These are phyloP conservation scores for Trissonchulus sp. DNA, from an alignment of 2,888 invertebrate genomes.

Conservation along the genomic window DNA sequence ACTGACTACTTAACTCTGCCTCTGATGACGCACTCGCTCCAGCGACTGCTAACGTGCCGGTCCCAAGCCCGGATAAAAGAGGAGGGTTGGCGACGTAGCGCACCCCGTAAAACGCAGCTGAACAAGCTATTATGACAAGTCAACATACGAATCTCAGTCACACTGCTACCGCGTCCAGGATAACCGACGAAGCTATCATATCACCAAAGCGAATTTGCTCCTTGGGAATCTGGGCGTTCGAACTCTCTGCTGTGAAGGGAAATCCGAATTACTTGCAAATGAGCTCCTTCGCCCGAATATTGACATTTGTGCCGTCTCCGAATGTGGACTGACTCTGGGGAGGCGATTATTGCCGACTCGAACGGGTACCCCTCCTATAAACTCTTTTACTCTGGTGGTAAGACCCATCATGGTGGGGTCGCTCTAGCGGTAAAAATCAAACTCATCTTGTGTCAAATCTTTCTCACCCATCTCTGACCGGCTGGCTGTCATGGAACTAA, in stretches of 20 bases:
- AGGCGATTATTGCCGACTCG: neutral
- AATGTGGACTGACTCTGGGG: neutral
- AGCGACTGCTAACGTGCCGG: slow-evolving; percentile 20
- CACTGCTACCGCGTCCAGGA: slow-evolving; percentile 6
- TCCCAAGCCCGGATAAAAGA: slow-evolving; percentile 15
- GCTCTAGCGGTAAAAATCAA: neutral
- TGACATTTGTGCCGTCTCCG: neutral
- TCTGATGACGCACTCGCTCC: neutral
- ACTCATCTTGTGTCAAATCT: neutral
- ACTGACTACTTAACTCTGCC: too few relatives aligned
- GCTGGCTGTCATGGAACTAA: neutral
- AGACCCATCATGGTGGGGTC: neutral
- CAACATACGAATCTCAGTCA: neutral
- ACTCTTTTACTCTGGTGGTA: neutral
- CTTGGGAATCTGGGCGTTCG: slow-evolving; percentile 8
- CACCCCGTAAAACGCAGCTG: neutral
- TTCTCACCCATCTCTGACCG: slow-evolving; percentile 13
- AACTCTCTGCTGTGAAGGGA: neutral
- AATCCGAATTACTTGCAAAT: slow-evolving; percentile 3
- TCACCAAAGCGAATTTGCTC: neutral
- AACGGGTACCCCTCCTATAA: neutral
- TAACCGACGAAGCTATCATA: slow-evolving; percentile 3
- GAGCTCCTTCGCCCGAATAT: neutral
- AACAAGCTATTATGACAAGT: slow-evolving; percentile 4
- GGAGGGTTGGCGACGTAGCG: slow-evolving; percentile 18